phyloP scores from a whole-genome alignment of 2,888 invertebrate species.

The Pseudanteris insignis region DNA sequence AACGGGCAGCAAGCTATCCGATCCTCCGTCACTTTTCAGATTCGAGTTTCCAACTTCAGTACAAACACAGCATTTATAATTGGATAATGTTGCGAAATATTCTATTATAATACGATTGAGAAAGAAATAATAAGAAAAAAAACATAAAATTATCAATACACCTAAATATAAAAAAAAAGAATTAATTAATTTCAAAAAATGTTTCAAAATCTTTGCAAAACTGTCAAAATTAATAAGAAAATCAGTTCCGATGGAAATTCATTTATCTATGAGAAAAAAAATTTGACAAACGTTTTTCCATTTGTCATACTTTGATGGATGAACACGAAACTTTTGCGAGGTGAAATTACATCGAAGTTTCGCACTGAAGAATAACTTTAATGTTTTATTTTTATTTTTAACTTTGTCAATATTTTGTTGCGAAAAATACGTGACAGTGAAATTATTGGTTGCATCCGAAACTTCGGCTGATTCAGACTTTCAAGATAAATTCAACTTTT shows the following conservation, averaged over 20 bases:
- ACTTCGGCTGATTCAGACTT: conserved; percentile 10
- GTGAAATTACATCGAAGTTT: conserved; percentile 23
- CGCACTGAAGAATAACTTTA: conserved; percentile 5
- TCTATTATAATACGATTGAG: too few species aligned
- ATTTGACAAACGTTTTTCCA: too few species aligned
- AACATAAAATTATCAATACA: too few species aligned
- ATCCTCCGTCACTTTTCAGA: conserved; percentile 28
- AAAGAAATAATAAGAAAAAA: too few species aligned
- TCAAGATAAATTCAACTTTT: conserved; percentile 9
- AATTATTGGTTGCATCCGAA: conserved; percentile 21
- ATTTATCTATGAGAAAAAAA: too few species aligned
- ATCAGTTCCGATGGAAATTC: too few species aligned
- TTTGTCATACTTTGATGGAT: conserved; percentile 3
- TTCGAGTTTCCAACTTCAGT: conserved; percentile 30
- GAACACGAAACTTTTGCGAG: conserved; percentile 11
- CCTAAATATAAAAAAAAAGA: too few species aligned
- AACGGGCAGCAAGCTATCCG: conserved; percentile 26
- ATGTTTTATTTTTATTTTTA: conserved; percentile 22
- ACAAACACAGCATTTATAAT: too few species aligned
- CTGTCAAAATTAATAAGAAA: too few species aligned
- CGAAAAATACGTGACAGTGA: conserved; percentile 28
- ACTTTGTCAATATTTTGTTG: conserved; percentile 33
- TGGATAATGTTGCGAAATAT: too few species aligned
- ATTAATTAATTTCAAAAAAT: too few species aligned
- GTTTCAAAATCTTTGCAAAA: too few species aligned